phyloP scores from a whole-genome alignment of 2,888 invertebrate species.

The Perizoma flavofasciatum region DNA sequence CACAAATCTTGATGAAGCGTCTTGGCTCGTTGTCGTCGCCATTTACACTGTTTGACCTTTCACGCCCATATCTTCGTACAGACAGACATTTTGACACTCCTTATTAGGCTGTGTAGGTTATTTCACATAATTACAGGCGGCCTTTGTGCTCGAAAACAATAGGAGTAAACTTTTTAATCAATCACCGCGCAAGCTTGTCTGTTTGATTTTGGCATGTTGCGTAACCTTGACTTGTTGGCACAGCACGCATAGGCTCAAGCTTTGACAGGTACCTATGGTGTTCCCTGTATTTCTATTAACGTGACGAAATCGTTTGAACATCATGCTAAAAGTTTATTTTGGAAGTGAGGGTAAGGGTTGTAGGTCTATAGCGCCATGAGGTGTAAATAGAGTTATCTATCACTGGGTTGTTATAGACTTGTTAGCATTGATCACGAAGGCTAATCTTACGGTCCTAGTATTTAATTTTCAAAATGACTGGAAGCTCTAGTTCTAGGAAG shows the following conservation, averaged over 20 bases:
- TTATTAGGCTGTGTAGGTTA: conserved; percentile 49
- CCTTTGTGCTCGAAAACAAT: conserved; percentile 67
- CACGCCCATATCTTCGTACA: conserved; percentile 35
- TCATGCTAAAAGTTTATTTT: not conserved
- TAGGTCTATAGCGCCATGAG: not conserved
- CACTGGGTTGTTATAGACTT: not conserved
- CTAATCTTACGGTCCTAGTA: no score
- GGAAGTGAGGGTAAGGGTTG: not conserved
- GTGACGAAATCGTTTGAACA: not conserved
- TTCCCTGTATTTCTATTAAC: conserved; percentile 8
- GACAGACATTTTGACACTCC: conserved; percentile 46
- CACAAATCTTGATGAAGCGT: conserved; percentile 18
- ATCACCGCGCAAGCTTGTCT: conserved; percentile 58
- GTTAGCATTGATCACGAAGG: no score
- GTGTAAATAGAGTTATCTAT: not conserved
- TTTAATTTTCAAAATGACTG: no score
- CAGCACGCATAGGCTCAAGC: conserved; percentile 29
- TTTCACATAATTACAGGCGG: conserved; percentile 62
- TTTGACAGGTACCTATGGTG: conserved; percentile 23
- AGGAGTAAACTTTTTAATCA: conserved; percentile 74
- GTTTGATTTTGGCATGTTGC: conserved; percentile 51
- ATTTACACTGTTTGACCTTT: conserved; percentile 31
- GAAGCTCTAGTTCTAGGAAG: no score
- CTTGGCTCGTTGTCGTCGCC: not conserved
- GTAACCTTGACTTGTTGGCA: conserved; percentile 46